phyloP scores from a whole-genome alignment of 1,140 invertebrate species.

The Drosophila mayri region DNA sequence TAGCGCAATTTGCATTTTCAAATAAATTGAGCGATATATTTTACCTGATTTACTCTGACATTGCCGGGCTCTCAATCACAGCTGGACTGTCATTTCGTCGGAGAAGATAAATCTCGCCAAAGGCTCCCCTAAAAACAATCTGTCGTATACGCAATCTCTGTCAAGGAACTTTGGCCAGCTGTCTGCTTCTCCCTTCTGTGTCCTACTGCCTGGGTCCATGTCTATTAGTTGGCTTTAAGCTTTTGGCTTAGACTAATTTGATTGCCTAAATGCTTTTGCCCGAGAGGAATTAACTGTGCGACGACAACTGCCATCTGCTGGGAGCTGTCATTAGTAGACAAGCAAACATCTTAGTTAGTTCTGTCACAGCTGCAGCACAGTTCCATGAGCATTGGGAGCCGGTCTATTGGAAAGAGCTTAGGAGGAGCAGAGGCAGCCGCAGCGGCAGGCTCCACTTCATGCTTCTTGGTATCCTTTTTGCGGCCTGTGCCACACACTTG shows the following conservation, averaged over 20 bases:
- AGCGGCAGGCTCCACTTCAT: neutral
- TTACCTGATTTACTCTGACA: slow-evolving; percentile 28
- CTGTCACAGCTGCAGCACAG: slow-evolving; percentile 13
- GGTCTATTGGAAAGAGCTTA: slow-evolving; percentile 35
- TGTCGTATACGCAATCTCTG: slow-evolving; percentile 34
- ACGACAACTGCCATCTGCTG: slow-evolving; percentile 33
- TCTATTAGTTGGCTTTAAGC: slow-evolving; percentile 53
- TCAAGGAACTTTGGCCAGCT: slow-evolving; percentile 17
- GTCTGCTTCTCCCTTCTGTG: neutral
- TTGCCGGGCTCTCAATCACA: slow-evolving; percentile 28
- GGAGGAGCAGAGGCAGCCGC: neutral
- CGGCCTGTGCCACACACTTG: slow-evolving; percentile 38
- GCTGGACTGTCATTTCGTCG: neutral
- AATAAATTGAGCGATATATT: slow-evolving; percentile 46
- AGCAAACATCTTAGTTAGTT: slow-evolving; percentile 32
- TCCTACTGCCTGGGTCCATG: slow-evolving; percentile 13
- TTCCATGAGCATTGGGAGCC: slow-evolving; percentile 13
- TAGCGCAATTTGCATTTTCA: slow-evolving; percentile 36
- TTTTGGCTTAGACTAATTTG: slow-evolving; percentile 51
- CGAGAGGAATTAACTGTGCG: slow-evolving; percentile 36
- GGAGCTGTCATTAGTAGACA: slow-evolving; percentile 42
- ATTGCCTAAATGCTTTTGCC: slow-evolving; percentile 41
- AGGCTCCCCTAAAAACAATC: slow-evolving; percentile 8
- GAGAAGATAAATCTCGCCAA: slow-evolving; percentile 32
- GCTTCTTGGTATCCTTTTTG: neutral